Evolutionary conservation across 2,888 invertebrate species (phyloP).

Genomic region (Calliscelio sp.): DNA sequence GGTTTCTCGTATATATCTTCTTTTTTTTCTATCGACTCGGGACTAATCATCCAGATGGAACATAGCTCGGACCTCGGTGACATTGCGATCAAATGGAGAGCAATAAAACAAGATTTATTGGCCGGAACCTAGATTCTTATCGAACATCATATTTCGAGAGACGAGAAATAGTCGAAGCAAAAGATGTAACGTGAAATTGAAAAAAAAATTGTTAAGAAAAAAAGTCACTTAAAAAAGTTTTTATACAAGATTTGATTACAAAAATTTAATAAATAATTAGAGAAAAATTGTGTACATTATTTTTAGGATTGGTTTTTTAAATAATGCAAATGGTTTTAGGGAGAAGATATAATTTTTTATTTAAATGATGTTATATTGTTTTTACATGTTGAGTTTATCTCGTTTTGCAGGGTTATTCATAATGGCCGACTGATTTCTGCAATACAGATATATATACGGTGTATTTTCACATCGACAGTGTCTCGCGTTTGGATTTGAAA

Average conservation of each 20-base stretch:
- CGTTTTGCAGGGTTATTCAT: constrained; percentile 60
- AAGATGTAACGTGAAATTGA: no score
- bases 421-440: constrained; percentile 61
- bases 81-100: constrained; percentile 71
- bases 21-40: constrained; percentile 64
- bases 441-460: constrained; percentile 61
- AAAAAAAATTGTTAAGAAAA: no score
- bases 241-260: no score
- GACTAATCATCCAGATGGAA: constrained; percentile 70
- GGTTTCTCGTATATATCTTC: constrained; percentile 64
- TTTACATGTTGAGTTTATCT: constrained; percentile 39
- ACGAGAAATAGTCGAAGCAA: no score
- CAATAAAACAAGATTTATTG: constrained; percentile 72
- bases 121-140: constrained; percentile 64
- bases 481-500: constrained; percentile 65
- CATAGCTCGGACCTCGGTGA: constrained; percentile 58
- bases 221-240: no score
- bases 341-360: constrained; percentile 14
- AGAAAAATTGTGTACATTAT: no score
- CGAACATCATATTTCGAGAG: constrained; percentile 52
- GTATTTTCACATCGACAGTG: constrained; percentile 69
- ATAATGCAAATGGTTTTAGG: no score
- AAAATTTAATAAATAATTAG: no score
- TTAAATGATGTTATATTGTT: constrained; percentile 26
- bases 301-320: no score